A percentile compares a stretch with the other conserved stretches of the same genome.
These are phyloP conservation scores for Pocota personata DNA, from an alignment of 2,888 invertebrate species.

Conservation along the genomic window DNA sequence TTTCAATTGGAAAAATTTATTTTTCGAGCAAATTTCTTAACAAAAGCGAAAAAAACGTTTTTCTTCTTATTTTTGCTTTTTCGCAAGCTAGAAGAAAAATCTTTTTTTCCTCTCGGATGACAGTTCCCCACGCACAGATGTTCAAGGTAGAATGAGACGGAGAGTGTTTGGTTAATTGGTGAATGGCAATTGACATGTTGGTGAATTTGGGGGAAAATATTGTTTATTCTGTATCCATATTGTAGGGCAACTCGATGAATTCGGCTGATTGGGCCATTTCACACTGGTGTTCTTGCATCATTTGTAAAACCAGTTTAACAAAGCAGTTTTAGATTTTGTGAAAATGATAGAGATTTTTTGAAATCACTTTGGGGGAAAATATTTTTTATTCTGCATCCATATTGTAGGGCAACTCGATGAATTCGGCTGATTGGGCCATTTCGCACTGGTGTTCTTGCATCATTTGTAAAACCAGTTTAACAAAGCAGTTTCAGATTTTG, in stretches of 20 bases:
- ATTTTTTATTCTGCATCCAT: background rate
- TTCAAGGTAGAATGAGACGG: conserved; percentile 31
- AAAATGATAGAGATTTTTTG: too few species aligned
- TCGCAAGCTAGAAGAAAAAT: conserved; percentile 27
- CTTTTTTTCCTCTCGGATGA: conserved; percentile 36
- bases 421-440: background rate
- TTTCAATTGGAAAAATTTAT: background rate
- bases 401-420: background rate
- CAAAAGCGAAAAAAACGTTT: conserved; percentile 20
- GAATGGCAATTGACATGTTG: background rate
- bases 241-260: background rate
- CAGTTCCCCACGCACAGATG: conserved; percentile 58
- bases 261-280: background rate
- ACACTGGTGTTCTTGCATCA: too few species aligned
- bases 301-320: too few species aligned
- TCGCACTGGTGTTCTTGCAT: too few species aligned
- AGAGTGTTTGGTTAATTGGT: background rate
- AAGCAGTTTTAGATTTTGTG: too few species aligned
- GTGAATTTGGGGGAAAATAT: background rate
- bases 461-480: too few species aligned
- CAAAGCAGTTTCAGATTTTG: too few species aligned
- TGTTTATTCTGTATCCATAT: background rate
- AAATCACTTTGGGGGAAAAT: background rate
- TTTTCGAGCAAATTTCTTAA: background rate
- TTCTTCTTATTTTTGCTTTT: conserved; percentile 11